Conservation (phyloP, 2,113 vertebrate genomes). For the Nibea coibor region DNA sequence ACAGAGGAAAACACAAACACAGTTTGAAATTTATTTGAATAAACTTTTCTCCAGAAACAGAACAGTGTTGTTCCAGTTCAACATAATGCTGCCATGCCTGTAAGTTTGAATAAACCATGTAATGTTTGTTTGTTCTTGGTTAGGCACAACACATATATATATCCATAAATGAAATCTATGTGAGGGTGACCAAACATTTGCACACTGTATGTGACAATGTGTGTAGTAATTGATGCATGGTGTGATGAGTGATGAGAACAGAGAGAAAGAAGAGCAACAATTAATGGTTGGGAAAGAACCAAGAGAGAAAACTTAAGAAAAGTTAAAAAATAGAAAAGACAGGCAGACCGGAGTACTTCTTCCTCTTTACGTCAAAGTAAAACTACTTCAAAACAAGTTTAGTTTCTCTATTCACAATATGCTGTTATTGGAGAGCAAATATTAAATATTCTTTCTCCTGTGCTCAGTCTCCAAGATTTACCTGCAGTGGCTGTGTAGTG, state of each 20-base stretch:
- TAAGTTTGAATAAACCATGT: too few relatives aligned
- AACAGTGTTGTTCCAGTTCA: too few relatives aligned
- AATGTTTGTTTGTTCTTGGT: too few relatives aligned
- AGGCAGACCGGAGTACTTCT: too few relatives aligned
- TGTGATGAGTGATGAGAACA: background rate
- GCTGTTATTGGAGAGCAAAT: background rate
- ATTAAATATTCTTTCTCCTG: background rate
- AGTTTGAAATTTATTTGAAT: too few relatives aligned
- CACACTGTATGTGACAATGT: background rate
- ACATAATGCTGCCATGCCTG: too few relatives aligned
- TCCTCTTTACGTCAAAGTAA: background rate
- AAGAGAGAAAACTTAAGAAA: background rate
- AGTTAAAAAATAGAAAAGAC: background rate
- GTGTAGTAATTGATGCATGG: background rate
- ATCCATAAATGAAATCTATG: background rate
- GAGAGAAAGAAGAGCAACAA: background rate
- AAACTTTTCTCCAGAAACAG: too few relatives aligned
- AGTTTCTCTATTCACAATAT: background rate
- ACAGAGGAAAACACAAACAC: too few relatives aligned
- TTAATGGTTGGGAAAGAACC: background rate
- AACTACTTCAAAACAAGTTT: background rate
- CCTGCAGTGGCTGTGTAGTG: slow-evolving; percentile 21
- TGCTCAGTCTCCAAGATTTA: background rate
- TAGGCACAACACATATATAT: too few relatives aligned
- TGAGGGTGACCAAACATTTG: background rate